A percentile compares a stretch with the other conserved stretches of the same genome.
Conservation (phyloP, 2,797 vertebrate genomes). For the Urophycis tenuis region DNA sequence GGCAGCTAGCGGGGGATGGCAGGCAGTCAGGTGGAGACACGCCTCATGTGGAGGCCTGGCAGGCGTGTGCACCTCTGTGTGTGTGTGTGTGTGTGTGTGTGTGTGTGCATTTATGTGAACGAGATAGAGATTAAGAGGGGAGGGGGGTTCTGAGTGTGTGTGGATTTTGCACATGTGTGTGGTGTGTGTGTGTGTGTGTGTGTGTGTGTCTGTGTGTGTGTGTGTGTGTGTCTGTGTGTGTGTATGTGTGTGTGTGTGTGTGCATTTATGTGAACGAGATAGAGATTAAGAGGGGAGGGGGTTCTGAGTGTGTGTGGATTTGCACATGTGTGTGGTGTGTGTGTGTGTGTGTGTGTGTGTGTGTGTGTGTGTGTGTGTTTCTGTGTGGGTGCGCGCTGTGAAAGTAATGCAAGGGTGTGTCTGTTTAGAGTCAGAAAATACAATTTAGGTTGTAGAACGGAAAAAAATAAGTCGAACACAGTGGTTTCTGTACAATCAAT, state of each 20-base stretch:
- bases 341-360: not conserved
- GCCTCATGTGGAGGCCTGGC: conserved; percentile 55
- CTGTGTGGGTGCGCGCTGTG: not conserved
- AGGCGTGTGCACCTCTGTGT: conserved; percentile 34
- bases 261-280: too few species aligned
- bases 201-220: not conserved
- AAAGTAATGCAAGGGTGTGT: not conserved
- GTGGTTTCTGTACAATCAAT: conserved; percentile 15
- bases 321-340: not conserved
- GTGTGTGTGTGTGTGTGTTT: not conserved
- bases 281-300: too few species aligned
- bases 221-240: conserved; percentile 2
- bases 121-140: not conserved
- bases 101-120: not conserved
- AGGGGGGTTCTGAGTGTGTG: not conserved
- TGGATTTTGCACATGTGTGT: too few species aligned
- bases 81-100: conserved; percentile 2
- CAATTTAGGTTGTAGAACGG: too few species aligned
- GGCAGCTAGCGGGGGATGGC: conserved; percentile 67
- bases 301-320: not conserved
- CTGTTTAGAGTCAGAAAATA: conserved; percentile 12
- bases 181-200: conserved; percentile 3
- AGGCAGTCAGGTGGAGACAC: conserved; percentile 63
- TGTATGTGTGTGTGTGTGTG: not conserved
- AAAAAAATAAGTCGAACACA: not conserved